Evolutionary conservation across 2,888 invertebrate species (phyloP).

Genomic region (Arrhopalites spinosus): DNA sequence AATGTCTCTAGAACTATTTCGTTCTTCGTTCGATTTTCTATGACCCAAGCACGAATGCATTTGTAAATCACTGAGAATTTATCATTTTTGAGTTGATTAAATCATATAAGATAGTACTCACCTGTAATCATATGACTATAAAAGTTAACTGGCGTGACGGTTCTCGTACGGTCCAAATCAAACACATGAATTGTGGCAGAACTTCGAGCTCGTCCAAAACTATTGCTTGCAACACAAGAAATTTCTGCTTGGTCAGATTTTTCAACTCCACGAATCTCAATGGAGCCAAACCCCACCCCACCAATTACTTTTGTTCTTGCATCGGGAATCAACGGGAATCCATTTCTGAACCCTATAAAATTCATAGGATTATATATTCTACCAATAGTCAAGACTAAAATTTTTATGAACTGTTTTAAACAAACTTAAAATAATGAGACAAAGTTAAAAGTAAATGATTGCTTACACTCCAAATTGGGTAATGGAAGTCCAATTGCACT

Average conservation of each 20-base stretch:
- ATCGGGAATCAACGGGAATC: conserved; percentile 34
- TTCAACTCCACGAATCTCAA: conserved; percentile 32
- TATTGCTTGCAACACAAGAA: conserved; percentile 31
- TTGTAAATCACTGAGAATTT: too few species aligned
- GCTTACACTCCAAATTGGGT: conserved; percentile 31
- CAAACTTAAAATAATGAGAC: too few species aligned
- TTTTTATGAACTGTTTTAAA: too few species aligned
- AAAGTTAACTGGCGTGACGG: conserved; percentile 21
- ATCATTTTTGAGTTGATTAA: too few species aligned
- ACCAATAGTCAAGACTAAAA: too few species aligned
- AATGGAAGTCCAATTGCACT: conserved; percentile 35
- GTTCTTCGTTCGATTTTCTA: conserved; percentile 32
- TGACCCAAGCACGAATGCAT: too few species aligned
- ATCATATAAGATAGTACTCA: too few species aligned
- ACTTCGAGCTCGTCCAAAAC: conserved; percentile 29
- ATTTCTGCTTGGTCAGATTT: conserved; percentile 35
- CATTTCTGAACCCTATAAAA: conserved; percentile 35
- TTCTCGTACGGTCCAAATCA: conserved; percentile 20
- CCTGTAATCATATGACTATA: conserved; percentile 36
- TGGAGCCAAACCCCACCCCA: conserved; percentile 33
- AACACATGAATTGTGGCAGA: conserved; percentile 35
- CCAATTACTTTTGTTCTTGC: conserved; percentile 25
- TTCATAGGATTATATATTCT: too few species aligned
- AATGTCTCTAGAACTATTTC: conserved; percentile 39
- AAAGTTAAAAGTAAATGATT: too few species aligned